Evolutionary conservation across 2,888 invertebrate species (phyloP).

Genomic region (Epistrophe eligans): DNA sequence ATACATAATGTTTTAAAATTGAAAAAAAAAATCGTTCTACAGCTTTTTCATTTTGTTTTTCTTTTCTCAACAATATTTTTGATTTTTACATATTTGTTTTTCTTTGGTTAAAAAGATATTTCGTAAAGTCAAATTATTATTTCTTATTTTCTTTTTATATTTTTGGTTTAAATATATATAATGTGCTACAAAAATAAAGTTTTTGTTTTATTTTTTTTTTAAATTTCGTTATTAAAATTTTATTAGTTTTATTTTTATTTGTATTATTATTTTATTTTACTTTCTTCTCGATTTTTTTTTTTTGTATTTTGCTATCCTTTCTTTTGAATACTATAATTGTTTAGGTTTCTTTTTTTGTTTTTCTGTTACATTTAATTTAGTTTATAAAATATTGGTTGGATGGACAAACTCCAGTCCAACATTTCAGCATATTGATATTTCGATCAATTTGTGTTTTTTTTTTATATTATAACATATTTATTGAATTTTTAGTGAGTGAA

Average conservation of each 20-base stretch:
- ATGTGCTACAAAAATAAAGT: conserved; percentile 76
- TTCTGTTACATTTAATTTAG: background rate
- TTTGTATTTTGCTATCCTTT: conserved; percentile 52
- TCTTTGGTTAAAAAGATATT: conserved; percentile 49
- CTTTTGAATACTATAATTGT: conserved; percentile 45
- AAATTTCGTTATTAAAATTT: conserved; percentile 13
- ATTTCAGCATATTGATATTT: conserved; percentile 35
- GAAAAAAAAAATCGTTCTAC: conserved; percentile 13
- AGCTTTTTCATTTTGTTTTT: conserved; percentile 30
- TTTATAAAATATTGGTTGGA: conserved; percentile 15
- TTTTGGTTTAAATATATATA: conserved; percentile 63
- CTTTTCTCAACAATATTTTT: conserved; percentile 64
- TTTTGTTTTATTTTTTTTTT: conserved; percentile 40
- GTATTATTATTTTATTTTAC: conserved; percentile 42
- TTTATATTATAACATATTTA: conserved; percentile 32
- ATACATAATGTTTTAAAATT: background rate
- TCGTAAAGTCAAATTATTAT: conserved; percentile 50
- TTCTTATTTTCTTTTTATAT: conserved; percentile 25
- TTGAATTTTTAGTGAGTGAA: conserved; percentile 29
- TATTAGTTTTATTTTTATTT: background rate
- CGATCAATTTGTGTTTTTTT: conserved; percentile 24
- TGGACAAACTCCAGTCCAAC: background rate
- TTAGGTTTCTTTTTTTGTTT: background rate
- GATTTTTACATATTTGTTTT: conserved; percentile 29
- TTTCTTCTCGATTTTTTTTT: conserved; percentile 60